Conservation (phyloP, 2,888 invertebrate species). For the Cetonia aurata region DNA sequence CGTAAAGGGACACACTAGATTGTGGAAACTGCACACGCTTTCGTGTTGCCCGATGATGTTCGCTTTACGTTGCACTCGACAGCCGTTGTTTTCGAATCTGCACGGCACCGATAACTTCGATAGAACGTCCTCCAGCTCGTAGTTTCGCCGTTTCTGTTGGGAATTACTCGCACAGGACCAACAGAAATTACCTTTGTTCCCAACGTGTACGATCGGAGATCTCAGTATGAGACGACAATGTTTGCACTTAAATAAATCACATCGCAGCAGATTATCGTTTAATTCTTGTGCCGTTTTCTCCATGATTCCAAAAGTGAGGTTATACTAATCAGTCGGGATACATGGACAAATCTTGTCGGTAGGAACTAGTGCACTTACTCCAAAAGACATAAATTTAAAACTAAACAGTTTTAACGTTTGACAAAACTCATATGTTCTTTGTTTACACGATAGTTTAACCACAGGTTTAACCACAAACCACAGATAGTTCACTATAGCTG, state of each 20-base stretch:
- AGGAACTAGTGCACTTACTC: too few species aligned
- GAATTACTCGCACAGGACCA: constrained; percentile 53
- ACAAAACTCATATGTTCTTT: too few species aligned
- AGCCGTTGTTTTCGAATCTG: constrained; percentile 55
- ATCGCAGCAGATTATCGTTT: constrained; percentile 54
- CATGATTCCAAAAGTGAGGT: constrained; percentile 36
- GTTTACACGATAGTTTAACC: too few species aligned
- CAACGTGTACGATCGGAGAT: constrained; percentile 58
- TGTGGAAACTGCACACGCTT: constrained; percentile 53
- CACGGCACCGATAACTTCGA: constrained; percentile 56
- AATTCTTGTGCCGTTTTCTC: constrained; percentile 50
- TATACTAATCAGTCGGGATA: too few species aligned
- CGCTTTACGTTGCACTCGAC: constrained; percentile 51
- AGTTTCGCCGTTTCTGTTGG: constrained; percentile 49
- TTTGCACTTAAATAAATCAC: constrained; percentile 54
- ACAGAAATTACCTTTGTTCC: constrained; percentile 58
- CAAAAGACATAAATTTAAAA: not conserved
- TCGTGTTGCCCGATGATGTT: constrained; percentile 53
- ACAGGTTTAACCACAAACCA: too few species aligned
- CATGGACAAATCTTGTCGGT: not conserved
- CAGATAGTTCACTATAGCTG: too few species aligned
- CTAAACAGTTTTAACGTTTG: not conserved
- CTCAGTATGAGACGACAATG: constrained; percentile 56
- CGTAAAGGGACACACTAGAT: constrained; percentile 53
- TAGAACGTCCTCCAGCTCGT: constrained; percentile 54